phyloP scores from a whole-genome alignment of 1,140 invertebrate genomes.

The Ostrea edulis region DNA sequence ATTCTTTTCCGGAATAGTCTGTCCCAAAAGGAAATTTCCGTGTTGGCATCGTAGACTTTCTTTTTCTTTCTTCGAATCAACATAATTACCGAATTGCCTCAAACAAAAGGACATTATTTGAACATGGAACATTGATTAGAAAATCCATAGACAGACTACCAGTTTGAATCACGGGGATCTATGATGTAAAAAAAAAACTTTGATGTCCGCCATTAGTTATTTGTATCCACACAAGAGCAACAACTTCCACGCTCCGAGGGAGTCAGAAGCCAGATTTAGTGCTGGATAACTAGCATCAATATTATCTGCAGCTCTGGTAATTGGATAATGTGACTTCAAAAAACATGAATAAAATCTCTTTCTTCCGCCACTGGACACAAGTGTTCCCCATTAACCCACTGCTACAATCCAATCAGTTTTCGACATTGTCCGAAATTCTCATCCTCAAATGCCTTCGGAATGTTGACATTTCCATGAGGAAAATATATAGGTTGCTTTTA shows the following conservation, averaged over 20 bases:
- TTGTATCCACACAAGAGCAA: constrained; percentile 9
- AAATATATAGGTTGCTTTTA: too few relatives aligned
- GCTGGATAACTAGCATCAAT: neutral
- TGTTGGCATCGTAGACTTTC: neutral
- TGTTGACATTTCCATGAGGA: neutral
- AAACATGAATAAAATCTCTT: constrained; percentile 21
- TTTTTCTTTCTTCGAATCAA: constrained; percentile 32
- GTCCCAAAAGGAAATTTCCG: constrained; percentile 14
- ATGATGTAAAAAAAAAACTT: constrained; percentile 7
- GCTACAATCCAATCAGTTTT: neutral
- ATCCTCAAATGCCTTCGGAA: neutral
- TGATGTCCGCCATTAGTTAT: constrained; percentile 20
- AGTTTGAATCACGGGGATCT: neutral
- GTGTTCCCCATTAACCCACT: neutral
- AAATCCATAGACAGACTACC: neutral
- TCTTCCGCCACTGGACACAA: neutral
- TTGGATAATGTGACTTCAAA: constrained; percentile 31
- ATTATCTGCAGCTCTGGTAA: constrained; percentile 12
- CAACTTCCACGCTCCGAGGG: constrained; percentile 14
- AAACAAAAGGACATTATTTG: neutral
- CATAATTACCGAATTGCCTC: neutral
- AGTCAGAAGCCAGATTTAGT: constrained; percentile 21
- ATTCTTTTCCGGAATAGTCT: constrained; percentile 24
- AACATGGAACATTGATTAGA: neutral
- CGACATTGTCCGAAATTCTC: neutral